phyloP scores from a whole-genome alignment of 2,113 vertebrate species.

The Physeter macrocephalus region DNA sequence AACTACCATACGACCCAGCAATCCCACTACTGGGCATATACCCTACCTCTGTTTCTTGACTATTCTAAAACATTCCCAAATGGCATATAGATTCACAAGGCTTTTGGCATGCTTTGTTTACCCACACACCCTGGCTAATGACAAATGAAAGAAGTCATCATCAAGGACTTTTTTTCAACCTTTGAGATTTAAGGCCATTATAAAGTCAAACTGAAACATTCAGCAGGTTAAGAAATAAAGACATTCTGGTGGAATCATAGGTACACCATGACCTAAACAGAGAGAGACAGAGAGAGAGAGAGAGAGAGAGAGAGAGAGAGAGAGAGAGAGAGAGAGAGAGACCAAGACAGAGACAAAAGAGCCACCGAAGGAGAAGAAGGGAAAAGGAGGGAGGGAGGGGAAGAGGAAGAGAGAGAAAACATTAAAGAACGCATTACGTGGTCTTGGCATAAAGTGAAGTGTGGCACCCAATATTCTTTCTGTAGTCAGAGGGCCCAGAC shows the following conservation, averaged over 20 bases:
- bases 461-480: accelerated
- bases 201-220: background rate
- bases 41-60: background rate
- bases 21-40: no score
- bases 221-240: background rate
- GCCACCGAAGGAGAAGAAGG: background rate
- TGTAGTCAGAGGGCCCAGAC: background rate
- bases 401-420: background rate
- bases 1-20: no score
- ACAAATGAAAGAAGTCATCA: background rate
- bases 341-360: background rate
- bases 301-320: background rate
- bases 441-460: background rate
- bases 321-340: background rate
- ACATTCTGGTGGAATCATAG: background rate
- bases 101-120: background rate
- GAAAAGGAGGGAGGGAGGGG: accelerated
- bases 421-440: background rate
- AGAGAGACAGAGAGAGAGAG: background rate
- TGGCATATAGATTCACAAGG: background rate
- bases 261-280: background rate
- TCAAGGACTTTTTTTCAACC: background rate
- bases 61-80: background rate
- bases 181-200: background rate
- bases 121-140: background rate